Conservation (phyloP, 2,113 vertebrate genomes). For the Labeo rohita region DNA sequence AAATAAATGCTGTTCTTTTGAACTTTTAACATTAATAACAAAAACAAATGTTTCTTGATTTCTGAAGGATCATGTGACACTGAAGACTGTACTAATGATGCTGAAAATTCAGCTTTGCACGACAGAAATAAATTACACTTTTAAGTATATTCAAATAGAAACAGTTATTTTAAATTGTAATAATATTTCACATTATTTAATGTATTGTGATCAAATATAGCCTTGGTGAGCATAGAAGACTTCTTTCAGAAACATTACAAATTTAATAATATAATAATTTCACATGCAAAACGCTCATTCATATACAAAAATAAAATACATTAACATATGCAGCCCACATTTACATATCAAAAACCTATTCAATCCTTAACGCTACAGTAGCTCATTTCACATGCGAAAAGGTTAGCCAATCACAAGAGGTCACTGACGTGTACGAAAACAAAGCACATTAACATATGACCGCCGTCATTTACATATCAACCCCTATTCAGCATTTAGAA, state of each 20-base stretch:
- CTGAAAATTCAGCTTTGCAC: background rate
- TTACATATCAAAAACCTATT: background rate
- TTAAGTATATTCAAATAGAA: background rate
- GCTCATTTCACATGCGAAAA: background rate
- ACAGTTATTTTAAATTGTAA: background rate
- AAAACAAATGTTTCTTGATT: too few species aligned
- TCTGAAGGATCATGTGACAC: background rate
- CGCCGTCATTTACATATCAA: background rate
- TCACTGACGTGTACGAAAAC: background rate
- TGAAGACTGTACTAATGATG: background rate
- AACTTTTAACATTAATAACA: too few species aligned
- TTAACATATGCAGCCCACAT: background rate
- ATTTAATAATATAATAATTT: background rate
- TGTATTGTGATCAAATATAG: background rate
- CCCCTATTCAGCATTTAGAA: background rate
- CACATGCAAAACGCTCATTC: background rate
- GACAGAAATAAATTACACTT: background rate
- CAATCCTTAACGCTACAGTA: background rate
- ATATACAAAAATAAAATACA: background rate
- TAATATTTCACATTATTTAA: background rate
- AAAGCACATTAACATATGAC: constrained; percentile 2
- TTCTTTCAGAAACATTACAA: too few species aligned
- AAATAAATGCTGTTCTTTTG: too few species aligned
- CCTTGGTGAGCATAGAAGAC: background rate
- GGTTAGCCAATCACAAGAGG: background rate